These are phyloP conservation scores for Melinaea marsaeus DNA, from an alignment of 2,888 invertebrate genomes.

Conservation along the genomic window DNA sequence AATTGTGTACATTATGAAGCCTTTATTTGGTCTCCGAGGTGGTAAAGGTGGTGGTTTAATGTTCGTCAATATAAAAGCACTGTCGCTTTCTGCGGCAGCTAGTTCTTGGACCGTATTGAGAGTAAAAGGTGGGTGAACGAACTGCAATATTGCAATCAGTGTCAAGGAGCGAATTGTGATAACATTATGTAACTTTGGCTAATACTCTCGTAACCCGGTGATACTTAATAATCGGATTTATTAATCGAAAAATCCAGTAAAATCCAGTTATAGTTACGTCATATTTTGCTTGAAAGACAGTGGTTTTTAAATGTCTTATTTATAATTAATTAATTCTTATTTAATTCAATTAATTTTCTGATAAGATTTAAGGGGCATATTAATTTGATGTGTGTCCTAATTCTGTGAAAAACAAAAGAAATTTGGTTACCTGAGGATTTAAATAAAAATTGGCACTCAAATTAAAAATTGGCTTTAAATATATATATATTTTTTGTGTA, in stretches of 20 bases:
- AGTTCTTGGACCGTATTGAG: conserved; percentile 67
- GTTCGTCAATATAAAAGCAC: conserved; percentile 70
- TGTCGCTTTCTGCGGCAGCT: conserved; percentile 67
- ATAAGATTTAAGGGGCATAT: no score
- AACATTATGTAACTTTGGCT: conserved; percentile 40
- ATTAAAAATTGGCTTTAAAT: no score
- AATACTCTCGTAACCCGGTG: conserved; percentile 35
- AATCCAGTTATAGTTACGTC: no score
- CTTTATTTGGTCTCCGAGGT: conserved; percentile 49
- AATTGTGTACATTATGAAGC: conserved; percentile 40
- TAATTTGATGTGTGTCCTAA: no score
- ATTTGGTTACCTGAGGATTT: no score
- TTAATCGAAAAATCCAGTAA: not conserved
- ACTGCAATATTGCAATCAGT: conserved; percentile 44
- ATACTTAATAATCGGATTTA: conserved; percentile 23
- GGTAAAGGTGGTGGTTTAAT: conserved; percentile 68
- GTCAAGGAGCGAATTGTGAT: conserved; percentile 45
- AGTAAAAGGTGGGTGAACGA: conserved; percentile 73
- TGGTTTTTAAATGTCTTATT: no score
- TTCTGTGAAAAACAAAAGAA: no score
- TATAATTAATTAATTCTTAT: no score
- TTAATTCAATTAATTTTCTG: no score
- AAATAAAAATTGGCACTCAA: no score
- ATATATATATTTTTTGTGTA: no score
- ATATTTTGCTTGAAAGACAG: no score